Conservation (phyloP, 1,140 invertebrate genomes). For the Psilanteris sp. region DNA sequence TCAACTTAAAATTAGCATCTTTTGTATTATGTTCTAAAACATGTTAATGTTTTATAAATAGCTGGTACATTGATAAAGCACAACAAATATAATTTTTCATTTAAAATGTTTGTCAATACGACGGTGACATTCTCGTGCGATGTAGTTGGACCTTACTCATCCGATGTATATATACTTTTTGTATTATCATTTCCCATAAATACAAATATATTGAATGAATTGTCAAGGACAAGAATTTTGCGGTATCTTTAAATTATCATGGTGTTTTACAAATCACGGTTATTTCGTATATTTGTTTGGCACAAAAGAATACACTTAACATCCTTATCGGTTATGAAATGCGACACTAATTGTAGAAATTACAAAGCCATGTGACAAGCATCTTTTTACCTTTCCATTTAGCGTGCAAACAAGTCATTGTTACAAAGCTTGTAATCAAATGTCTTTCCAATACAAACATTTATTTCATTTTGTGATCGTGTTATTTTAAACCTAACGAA, state of each 20-base stretch:
- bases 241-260: constrained; percentile 3
- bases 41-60: too few species aligned
- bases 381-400: constrained; percentile 25
- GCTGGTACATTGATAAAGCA: too few species aligned
- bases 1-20: too few species aligned
- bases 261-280: constrained; percentile 25
- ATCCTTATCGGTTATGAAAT: constrained; percentile 45
- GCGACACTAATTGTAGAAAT: constrained; percentile 45
- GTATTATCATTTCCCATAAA: too few species aligned
- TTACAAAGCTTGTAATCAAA: constrained; percentile 11
- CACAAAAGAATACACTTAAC: constrained; percentile 25
- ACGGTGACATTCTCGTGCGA: too few species aligned
- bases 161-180: too few species aligned
- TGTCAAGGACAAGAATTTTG: background rate
- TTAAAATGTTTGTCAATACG: too few species aligned
- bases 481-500: too few species aligned
- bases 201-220: background rate
- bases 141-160: too few species aligned
- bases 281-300: constrained; percentile 16
- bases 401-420: constrained; percentile 16
- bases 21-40: too few species aligned
- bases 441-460: constrained; percentile 6
- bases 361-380: constrained; percentile 36
- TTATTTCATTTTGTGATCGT: too few species aligned
- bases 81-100: too few species aligned